phyloP scores from a whole-genome alignment of 2,888 invertebrate genomes.

The Cinara cedri region DNA sequence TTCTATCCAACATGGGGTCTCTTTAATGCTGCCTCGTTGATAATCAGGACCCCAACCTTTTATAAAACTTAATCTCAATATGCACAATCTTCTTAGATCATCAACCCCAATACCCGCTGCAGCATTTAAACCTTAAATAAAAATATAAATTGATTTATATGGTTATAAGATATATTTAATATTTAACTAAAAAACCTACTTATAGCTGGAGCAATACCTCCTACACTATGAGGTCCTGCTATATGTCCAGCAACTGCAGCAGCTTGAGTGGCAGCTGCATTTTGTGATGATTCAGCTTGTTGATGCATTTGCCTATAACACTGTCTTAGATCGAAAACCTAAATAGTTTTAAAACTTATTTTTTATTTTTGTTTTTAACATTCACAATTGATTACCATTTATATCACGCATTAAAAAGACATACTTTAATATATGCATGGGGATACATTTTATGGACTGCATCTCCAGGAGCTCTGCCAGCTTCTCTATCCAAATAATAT shows the following conservation, averaged over 20 bases:
- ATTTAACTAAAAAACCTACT: slow-evolving; percentile 31
- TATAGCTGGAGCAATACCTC: slow-evolving; percentile 71
- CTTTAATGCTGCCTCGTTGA: slow-evolving; percentile 94
- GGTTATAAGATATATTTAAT: slow-evolving; percentile 26
- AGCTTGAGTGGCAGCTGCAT: slow-evolving; percentile 94
- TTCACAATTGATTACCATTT: too few relatives aligned
- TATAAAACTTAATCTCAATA: slow-evolving; percentile 96
- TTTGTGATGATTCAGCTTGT: slow-evolving; percentile 92
- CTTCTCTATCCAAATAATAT: slow-evolving; percentile 96
- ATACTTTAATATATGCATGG: slow-evolving; percentile 91
- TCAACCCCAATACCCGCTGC: slow-evolving; percentile 98
- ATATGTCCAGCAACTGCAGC: slow-evolving; percentile 95
- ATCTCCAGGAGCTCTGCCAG: slow-evolving; percentile 94
- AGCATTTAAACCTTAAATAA: slow-evolving; percentile 76
- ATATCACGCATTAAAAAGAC: slow-evolving; percentile 11
- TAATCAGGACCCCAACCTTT: slow-evolving; percentile 99
- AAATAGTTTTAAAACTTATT: slow-evolving; percentile 57
- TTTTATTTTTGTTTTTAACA: background rate
- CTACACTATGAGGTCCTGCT: slow-evolving; percentile 77
- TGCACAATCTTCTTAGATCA: slow-evolving; percentile 93
- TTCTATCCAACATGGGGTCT: slow-evolving; percentile 98
- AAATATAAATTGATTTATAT: slow-evolving; percentile 27
- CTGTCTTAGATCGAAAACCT: slow-evolving; percentile 97
- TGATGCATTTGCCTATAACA: slow-evolving; percentile 98
- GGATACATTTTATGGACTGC: slow-evolving; percentile 99